Base-by-base conservation (phyloP, 2,113 vertebrate species). In the Podarcis muralis region DNA sequence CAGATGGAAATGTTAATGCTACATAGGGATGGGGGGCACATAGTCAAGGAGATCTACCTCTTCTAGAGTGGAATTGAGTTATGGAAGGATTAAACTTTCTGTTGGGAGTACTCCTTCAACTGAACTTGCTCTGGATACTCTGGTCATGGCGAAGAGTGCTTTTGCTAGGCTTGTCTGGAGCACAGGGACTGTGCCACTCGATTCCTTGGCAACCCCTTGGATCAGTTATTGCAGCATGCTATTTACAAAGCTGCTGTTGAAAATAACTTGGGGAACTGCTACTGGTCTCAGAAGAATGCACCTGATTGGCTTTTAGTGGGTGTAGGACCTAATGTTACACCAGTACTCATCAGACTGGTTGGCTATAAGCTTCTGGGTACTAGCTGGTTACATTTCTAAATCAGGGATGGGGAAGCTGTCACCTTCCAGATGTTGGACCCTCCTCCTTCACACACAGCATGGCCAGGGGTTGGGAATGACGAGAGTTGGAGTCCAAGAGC, bases 81-180 rank as follows among this genome's bases (percentile, higher is more conserved):
- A 15, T 37, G 85, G 89, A 84, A 88, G 83, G 88, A 53, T n/a
- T 1, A 65, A 65, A 68, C 85, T 69, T 15, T 90, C 9, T 86
- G 71, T 87, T 78, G 76, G 91, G n/a, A 92, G 66, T 83, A 90
- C 88, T 27, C 85, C 92, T 69, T 84, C 77, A 90, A 89, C 79
- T 86, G 84, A 77, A 83, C 84, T 85, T 91, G 20, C 20, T 37
- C 35, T 40, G 18, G 32, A 40, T 76, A 9, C 20, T 20, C 40
- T 25, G 75, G 6, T 22, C 18, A 11, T 48, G 37, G 40, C 9
- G 25, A 20, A 20, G 59, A 62, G 16, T 62, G 59, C 59, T 25
- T 77, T 77, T 48, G 1, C 71, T 5, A 72, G 71, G 12, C 71
- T 72, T 72, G 15, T 86, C 91, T 78, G 1, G 48, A 93, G 91